Conservation (phyloP, 2,888 invertebrate genomes). For the Cylindroiulus punctatus region DNA sequence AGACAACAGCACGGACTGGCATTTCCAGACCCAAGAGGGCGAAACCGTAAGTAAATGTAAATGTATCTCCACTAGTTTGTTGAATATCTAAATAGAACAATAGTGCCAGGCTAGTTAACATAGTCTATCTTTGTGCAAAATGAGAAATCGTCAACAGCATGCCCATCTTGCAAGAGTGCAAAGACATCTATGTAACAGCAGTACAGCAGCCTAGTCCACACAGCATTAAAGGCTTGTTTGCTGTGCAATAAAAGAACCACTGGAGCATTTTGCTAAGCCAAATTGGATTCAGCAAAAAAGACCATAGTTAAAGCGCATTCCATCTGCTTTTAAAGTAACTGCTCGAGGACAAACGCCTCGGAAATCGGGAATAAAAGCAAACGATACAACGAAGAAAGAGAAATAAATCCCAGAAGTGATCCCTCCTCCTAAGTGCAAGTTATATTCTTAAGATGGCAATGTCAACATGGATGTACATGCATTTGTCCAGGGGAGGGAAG, state of each 20-base stretch:
- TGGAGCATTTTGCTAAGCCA: conserved; percentile 29
- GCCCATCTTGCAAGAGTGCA: neutral
- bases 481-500: neutral
- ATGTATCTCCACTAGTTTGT: neutral
- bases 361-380: conserved; percentile 23
- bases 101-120: neutral
- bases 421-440: neutral
- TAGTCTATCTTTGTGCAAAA: neutral
- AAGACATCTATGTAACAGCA: neutral
- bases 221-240: conserved; percentile 28
- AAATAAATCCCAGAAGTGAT: conserved; percentile 35
- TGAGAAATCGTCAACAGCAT: neutral
- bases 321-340: neutral
- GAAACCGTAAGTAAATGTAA: neutral
- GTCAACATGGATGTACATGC: neutral
- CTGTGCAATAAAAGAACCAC: conserved; percentile 26
- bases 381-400: neutral
- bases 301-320: neutral
- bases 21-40: neutral
- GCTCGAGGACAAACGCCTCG: neutral
- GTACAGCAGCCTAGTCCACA: neutral
- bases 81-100: neutral
- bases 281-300: conserved; percentile 26
- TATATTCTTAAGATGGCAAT: neutral
- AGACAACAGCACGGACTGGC: neutral